Evolutionary conservation across 2,797 vertebrate genomes (phyloP).

Genomic region (Sphenodon punctatus): DNA sequence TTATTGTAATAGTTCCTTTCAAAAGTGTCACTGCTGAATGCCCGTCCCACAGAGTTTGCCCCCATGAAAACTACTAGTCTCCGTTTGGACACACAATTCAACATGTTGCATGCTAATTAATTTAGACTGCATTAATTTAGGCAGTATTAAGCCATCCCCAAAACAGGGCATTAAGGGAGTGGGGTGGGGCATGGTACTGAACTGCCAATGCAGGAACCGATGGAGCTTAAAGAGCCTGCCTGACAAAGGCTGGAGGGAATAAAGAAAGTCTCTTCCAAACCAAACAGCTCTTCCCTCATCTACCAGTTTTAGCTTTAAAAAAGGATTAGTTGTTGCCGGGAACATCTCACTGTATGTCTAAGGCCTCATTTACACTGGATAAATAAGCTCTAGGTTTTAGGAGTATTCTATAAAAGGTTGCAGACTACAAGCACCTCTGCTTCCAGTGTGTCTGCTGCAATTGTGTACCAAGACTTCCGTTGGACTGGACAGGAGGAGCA

Average conservation of each 20-base stretch:
- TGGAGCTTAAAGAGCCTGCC: neutral
- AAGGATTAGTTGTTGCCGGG: conserved; percentile 7
- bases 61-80: conserved; percentile 9
- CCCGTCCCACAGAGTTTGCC: neutral
- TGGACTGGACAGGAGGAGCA: neutral
- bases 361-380: conserved; percentile 45
- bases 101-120: neutral
- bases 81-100: no score
- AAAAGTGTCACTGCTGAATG: conserved; percentile 5
- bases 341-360: conserved; percentile 40
- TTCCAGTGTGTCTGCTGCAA: conserved; percentile 6
- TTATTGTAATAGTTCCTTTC: neutral
- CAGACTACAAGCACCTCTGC: conserved; percentile 8
- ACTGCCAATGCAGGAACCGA: neutral
- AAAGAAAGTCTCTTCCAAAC: neutral
- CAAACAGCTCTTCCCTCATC: neutral
- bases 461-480: neutral
- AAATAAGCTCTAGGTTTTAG: conserved; percentile 59
- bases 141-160: neutral
- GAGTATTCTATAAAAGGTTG: conserved; percentile 57
- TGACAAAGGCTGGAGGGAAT: neutral
- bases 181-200: neutral
- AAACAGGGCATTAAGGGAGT: neutral
- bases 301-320: neutral
- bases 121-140: neutral